Base-by-base conservation (phyloP, 2,888 invertebrate species). In the Tachina lurida region DNA sequence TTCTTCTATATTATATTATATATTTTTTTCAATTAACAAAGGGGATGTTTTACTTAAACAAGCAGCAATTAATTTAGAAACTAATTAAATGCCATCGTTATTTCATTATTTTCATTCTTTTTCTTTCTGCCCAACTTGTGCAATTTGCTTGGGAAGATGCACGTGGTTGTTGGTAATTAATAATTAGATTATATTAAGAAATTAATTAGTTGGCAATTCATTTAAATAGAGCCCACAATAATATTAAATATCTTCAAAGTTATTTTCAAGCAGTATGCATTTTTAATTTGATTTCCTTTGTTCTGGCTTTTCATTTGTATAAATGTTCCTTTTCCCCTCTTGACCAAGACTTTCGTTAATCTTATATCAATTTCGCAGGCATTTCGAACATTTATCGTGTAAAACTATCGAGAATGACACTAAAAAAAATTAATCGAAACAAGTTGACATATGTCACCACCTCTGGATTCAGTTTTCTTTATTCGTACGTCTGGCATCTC, bases 31-130 rank as follows among this genome's bases (percentile, higher is more conserved):
- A 78, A 84, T 84, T 84, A 84, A 62, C 31, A 31, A 19, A 65
- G 5, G 45, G 13, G 62, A 68, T 63, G 67, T 54, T 56, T 65
- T 70, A 4, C 13, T 45, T 17, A 22, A 10, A 67, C 31, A 79
- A 83, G 22, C 79, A 71, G 75, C 76, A 67, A 79, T 86, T 79
- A 80, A 83, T 83, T 86, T 79, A 47, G 58, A 54, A 71, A 79
- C 65, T 82, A 80, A 80, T 80, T 76, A 83, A 80, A 86, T 75
- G 71, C 54, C 74, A 52, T 58, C 54, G 65, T 67, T 56, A 49
- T 62, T 65, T 3, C 52, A 52, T 41, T 13, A 1, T 15, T 67
- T 41, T 52, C 12, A 19, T 67, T 73, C 45, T 56, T 63, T 76
- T 60, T 65, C n/a, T 41, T 56, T 76, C 12, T 49, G 12, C 2